Evolutionary conservation across 2,113 vertebrate species (phyloP), one percentile per base, ranked within the genome.

Genomic region (Oophaga pumilio): DNA sequence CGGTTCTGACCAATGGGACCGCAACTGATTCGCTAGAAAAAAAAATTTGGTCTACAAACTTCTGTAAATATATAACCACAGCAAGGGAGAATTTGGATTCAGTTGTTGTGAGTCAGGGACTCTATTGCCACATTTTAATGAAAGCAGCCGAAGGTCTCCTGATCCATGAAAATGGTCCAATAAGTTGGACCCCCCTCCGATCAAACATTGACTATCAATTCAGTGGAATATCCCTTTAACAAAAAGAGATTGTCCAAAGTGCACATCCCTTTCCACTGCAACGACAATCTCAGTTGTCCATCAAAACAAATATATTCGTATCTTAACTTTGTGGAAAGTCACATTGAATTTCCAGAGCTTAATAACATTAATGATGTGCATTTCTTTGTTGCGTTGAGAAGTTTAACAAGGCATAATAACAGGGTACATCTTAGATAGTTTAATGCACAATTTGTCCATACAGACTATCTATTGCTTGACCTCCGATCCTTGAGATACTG

Each of bases 341-440:
- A 82, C 80, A 66, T 68, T 66, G 60, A 82, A 52, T 66, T 82
- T 82, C 10, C 22, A 7, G 33, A 17, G 22, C 1, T 12, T 82
- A 9, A 66, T 24, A 22, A 3, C 33, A 82, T 24, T 15, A 33
- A 1, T 82, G 59, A 0, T 66, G 12, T 49, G 33, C 59, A 14
- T 50, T 82, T 49, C 79, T 50, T n/a, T 66, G 33, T 50, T 80
- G 56, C 26, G 5, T 14, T 57, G 22, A 20, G 53, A 78, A 24
- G 22, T 78, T 28, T 78, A 78, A 56, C 53, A 53, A 79, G 78
- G 26, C 59, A 12, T 82, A 82, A 82, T 82, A 82, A 66, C 79
- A 14, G 52, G 10, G 18, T 66, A 60, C 43, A 74, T 49, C 18
- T 50, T 11, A n/a, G 22, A 24, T 68, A n/a, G 20, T 50, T 14